Base-by-base conservation (phyloP, 2,888 invertebrate genomes). In the Dermolepida albohirtum region DNA sequence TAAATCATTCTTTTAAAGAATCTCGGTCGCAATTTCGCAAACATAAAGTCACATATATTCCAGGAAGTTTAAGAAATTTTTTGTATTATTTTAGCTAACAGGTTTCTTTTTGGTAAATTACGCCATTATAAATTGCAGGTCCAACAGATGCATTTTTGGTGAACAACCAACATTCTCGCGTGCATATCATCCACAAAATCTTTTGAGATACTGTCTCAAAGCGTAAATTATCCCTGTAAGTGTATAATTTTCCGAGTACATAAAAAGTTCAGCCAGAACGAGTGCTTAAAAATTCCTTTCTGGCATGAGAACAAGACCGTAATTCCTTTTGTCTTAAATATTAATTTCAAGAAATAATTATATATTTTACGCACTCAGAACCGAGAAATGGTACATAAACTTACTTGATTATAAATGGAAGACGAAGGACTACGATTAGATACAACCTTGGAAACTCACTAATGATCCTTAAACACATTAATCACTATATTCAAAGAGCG, bases 401-500 rank as follows among this genome's bases (percentile, higher is more conserved):
- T 62, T 62, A 62, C 59, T 49, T 62, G 14, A 0, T 17, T 49
- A 8, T 57, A 34, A 5, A 16, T 34, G 27, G n/a, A 12, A 29
- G 44, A 34, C 12, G 12, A 49, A 43, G 16, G 16, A 41, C 5
- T 40, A 17, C 8, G 41, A 17, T 64, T 52, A 17, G 29, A 16
- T 6, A 12, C 29, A 52, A 10, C 34, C 16, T 47, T 39, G 17
- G 43, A 16, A 59, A 50, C 47, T 50, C 49, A 49, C 52, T 14
- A 55, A 66, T 55, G 40, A 41, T 50, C 50, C 34, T 47, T 43
- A 65, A 71, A 68, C 68, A 72, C 70, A 73, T 75, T 75, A 74
- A 74, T 76, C 75, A 76, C 72, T n/a, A 40, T 11, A 66, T 68
- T 47, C 66, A 74, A 78, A 75, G 69, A 67, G 71, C 66, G 34